Conservation (phyloP, 2,888 invertebrate species). For the Amitus sp. region DNA sequence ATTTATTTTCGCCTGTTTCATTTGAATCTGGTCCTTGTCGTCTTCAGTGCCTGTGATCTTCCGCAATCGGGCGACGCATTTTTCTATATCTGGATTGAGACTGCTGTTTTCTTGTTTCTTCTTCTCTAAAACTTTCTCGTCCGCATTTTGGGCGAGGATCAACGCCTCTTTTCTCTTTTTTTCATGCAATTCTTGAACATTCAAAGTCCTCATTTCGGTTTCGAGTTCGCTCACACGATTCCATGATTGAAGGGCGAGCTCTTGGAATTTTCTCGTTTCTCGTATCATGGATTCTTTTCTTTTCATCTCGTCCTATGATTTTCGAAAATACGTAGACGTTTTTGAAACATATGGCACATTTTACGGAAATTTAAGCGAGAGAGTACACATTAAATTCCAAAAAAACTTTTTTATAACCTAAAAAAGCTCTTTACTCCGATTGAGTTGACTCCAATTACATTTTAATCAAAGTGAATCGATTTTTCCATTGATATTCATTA, state of each 20-base stretch:
- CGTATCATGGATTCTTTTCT: slow-evolving; percentile 45
- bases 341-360: too few relatives aligned
- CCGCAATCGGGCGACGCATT: slow-evolving; percentile 52
- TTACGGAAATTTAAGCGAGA: too few relatives aligned
- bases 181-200: slow-evolving; percentile 42
- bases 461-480: too few relatives aligned
- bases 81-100: slow-evolving; percentile 52
- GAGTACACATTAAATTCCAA: too few relatives aligned
- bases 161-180: slow-evolving; percentile 48
- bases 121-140: slow-evolving; percentile 47
- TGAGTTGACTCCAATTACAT: too few relatives aligned
- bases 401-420: too few relatives aligned
- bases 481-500: too few relatives aligned
- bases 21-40: slow-evolving; percentile 60
- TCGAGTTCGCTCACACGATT: slow-evolving; percentile 48
- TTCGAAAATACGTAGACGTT: too few relatives aligned
- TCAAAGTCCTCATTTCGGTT: slow-evolving; percentile 47
- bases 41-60: slow-evolving; percentile 47
- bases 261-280: slow-evolving; percentile 51
- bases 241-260: slow-evolving; percentile 41
- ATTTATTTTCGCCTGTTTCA: slow-evolving; percentile 64
- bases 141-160: slow-evolving; percentile 36
- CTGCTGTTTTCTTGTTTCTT: slow-evolving; percentile 50
- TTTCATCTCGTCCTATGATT: slow-evolving; percentile 54
- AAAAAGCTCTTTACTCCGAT: too few relatives aligned